Conservation (phyloP, 2,888 invertebrate genomes). For the Drosophila lutescens region DNA sequence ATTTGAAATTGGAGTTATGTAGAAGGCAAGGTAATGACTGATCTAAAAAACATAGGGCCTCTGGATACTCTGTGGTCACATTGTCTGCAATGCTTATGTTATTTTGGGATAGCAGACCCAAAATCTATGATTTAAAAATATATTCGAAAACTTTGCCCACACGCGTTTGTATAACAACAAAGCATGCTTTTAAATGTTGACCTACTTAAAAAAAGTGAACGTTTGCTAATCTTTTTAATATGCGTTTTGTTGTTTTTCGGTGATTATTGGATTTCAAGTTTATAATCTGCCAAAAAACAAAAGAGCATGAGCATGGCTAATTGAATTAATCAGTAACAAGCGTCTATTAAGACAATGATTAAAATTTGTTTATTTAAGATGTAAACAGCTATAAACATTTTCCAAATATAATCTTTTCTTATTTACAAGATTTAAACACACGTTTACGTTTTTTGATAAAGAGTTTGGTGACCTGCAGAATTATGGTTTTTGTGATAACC, state of each 20-base stretch:
- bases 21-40: too few species aligned
- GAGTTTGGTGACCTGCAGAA: not conserved
- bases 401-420: not conserved
- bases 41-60: not conserved
- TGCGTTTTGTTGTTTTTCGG: not conserved
- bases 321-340: not conserved
- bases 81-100: too few species aligned
- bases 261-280: not conserved
- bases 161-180: not conserved
- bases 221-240: not conserved
- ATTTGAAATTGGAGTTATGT: too few species aligned
- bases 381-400: not conserved
- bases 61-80: not conserved
- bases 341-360: not conserved
- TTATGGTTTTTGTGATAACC: not conserved
- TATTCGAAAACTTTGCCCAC: not conserved
- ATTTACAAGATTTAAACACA: not conserved
- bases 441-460: not conserved
- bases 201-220: slow-evolving; percentile 10
- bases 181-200: slow-evolving; percentile 1
- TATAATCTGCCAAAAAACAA: not conserved
- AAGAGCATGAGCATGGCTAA: not conserved
- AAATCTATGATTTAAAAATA: slow-evolving; percentile 2
- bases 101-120: not conserved
- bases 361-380: not conserved